A percentile compares a stretch with the other conserved stretches of the same genome.
phyloP scores from a whole-genome alignment of 2,888 invertebrate species.

The Zele albiditarsus region DNA sequence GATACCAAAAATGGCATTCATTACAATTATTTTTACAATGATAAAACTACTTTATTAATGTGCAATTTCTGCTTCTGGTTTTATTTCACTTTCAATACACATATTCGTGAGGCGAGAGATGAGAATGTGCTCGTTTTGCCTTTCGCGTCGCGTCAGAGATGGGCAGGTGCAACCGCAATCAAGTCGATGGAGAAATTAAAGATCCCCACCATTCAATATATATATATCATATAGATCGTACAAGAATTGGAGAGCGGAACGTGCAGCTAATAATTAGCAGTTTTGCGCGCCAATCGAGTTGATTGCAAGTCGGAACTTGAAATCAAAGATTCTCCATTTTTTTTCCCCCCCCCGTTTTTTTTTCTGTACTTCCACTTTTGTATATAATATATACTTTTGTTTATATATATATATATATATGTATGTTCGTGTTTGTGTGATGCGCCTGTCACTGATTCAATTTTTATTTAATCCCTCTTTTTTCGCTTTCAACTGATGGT shows the following conservation, averaged over 20 bases:
- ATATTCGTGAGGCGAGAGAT: background rate
- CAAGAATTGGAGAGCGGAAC: background rate
- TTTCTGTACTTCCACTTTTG: too few species aligned
- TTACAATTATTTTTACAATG: too few species aligned
- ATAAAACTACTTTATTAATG: too few species aligned
- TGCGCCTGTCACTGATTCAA: too few species aligned
- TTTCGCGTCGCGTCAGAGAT: conserved; percentile 7
- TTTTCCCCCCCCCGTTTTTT: background rate
- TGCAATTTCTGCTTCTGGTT: background rate
- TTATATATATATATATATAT: background rate
- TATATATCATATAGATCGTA: background rate
- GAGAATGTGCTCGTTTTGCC: background rate
- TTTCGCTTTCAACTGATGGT: background rate
- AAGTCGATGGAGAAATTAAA: conserved; percentile 30
- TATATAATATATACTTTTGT: background rate
- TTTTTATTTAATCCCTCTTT: background rate
- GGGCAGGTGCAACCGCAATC: conserved; percentile 28
- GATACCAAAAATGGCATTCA: too few species aligned
- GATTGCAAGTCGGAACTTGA: background rate
- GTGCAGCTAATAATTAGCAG: conserved; percentile 2
- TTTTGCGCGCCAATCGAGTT: background rate
- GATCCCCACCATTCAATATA: background rate
- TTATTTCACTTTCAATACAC: background rate
- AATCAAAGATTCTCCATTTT: background rate
- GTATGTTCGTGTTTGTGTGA: too few species aligned